Evolutionary conservation across 92 coral and sea anemone genomes (phyloP), one percentile per base, ranked within the genome.

Genomic region (Scolanthus callimorphus): DNA sequence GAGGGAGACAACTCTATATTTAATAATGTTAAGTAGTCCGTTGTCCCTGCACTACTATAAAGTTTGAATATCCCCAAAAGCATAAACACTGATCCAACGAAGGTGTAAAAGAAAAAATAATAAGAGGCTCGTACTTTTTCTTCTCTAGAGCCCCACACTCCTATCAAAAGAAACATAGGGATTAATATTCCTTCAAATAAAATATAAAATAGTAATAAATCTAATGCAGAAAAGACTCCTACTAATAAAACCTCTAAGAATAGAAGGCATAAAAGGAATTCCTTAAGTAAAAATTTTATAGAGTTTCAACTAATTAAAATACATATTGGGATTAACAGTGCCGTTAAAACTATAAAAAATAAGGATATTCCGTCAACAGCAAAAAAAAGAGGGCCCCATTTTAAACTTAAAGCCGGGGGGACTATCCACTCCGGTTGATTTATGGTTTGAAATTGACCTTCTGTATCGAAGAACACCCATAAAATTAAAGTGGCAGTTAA

Each of bases 41-140:
- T 79, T 74, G 91, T 85, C 50, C 91, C 91, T 44, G 78, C 78
- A 20, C 63, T 59, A 31, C 81, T 76, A 77, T 85, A 85, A 55
- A 85, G 49, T 67, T 73, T 74, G 60, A 81, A 76, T 27, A 85
- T 74, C 59, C 86, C 78, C 67, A 85, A 76, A 70, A 85, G 77
- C 83, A 85, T 79, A 67, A 85, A 84, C 38, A 84, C 80, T 70
- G 91, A 84, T 49, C 91, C 91, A 17, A 75, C 77, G 53, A 84
- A 84, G 67, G 87, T 79, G 71, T 80, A 85, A 74, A 85, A 85
- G 70, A 85, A 85, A 71, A 85, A 85, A 80, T 85, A 85, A 80
- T 80, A 85, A 71, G 92, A 82, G 67, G 92, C 92, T 67, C 85
- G 85, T 41, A 85, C 85, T 61, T 85, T 85, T 81, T 85, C 92